Evolutionary conservation across 2,888 invertebrate genomes (phyloP).

Genomic region (Epicampocera succincta): DNA sequence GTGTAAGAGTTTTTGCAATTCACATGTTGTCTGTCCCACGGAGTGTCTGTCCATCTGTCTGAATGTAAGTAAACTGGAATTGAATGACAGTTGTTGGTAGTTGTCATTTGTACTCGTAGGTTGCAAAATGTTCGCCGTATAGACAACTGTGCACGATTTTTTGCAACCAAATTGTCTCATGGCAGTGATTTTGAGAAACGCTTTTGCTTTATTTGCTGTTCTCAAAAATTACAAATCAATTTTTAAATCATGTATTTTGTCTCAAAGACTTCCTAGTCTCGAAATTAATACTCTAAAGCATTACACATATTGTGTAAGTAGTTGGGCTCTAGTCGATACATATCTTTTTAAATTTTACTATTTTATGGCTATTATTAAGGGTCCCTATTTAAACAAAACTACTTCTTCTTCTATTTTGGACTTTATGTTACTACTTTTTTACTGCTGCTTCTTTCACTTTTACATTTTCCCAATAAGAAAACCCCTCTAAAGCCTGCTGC

Average conservation of each 20-base stretch:
- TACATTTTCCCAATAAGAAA: constrained; percentile 21
- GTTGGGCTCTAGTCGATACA: no score
- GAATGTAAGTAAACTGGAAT: constrained; percentile 14
- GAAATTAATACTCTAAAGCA: constrained; percentile 15
- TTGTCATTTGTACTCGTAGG: constrained; percentile 46
- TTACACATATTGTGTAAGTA: background rate
- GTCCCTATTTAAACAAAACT: constrained; percentile 24
- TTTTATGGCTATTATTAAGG: constrained; percentile 20
- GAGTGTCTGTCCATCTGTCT: constrained; percentile 20
- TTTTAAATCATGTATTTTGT: constrained; percentile 26
- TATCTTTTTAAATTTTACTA: constrained; percentile 42
- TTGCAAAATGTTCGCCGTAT: background rate
- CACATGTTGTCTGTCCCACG: constrained; percentile 28
- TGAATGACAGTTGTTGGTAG: constrained; percentile 55
- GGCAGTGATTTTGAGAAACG: constrained; percentile 5
- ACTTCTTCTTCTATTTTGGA: constrained; percentile 2
- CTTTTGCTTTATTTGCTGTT: background rate
- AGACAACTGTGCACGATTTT: background rate
- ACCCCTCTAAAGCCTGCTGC: constrained; percentile 65
- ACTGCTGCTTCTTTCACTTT: constrained; percentile 29
- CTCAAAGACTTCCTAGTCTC: no score
- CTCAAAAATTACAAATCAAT: constrained; percentile 43
- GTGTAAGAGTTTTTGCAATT: constrained; percentile 37
- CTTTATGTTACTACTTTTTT: constrained; percentile 34
- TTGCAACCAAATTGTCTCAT: constrained; percentile 2